Percentiles rank a stretch among this genome's conserved stretches.
phyloP scores from a whole-genome alignment of 2,888 invertebrate genomes.

The Harpalus rufipes region DNA sequence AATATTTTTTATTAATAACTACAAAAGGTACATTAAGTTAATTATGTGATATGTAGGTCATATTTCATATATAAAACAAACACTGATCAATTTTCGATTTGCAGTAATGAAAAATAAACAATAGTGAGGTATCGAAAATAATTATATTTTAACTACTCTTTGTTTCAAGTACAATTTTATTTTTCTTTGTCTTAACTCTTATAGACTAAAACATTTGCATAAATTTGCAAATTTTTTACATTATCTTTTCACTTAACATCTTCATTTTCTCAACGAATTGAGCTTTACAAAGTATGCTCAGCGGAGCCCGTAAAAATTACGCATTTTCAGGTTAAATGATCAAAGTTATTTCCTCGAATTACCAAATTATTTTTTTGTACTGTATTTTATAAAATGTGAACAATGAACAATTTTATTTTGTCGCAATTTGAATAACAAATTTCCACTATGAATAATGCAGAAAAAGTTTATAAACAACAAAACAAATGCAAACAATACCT shows the following conservation, averaged over 20 bases:
- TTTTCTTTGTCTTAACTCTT: not conserved
- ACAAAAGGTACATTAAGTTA: too few species aligned
- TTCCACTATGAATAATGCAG: not conserved
- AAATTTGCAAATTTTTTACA: not conserved
- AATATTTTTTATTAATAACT: too few species aligned
- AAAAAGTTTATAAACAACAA: not conserved
- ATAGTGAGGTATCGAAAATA: too few species aligned
- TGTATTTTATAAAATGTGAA: not conserved
- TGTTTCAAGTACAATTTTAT: not conserved
- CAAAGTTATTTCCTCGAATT: conserved; percentile 8
- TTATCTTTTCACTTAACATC: not conserved
- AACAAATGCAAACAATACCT: conserved; percentile 1
- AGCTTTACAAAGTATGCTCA: not conserved
- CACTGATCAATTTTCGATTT: too few species aligned
- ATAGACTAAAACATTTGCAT: not conserved
- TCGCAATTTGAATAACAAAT: too few species aligned
- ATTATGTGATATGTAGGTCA: too few species aligned
- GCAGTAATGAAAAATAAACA: too few species aligned
- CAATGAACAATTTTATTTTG: not conserved
- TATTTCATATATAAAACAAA: too few species aligned
- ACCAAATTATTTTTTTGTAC: not conserved
- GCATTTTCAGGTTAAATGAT: conserved; percentile 5
- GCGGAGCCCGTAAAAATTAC: not conserved
- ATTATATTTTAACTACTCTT: not conserved
- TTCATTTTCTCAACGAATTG: not conserved